Base-by-base conservation (phyloP, 2,113 vertebrate species). In the Hydrolagus affinis region DNA sequence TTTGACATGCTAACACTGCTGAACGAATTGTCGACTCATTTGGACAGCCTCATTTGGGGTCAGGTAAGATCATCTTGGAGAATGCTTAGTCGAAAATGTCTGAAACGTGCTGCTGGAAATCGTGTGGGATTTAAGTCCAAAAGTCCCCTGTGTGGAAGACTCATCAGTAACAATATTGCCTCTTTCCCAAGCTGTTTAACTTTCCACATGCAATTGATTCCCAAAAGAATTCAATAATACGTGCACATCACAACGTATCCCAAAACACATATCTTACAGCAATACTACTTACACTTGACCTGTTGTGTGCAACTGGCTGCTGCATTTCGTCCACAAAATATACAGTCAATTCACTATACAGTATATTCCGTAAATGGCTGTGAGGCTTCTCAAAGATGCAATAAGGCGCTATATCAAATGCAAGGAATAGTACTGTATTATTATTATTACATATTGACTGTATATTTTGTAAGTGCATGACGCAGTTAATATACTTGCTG, bases 31-130 rank as follows among this genome's bases (percentile, higher is more conserved):
- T 11, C 2, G 28, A 44, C 72, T 17, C 72, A 28, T 74, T 30
- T 74, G 72, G 11, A 74, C 30, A 44, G 28, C 28, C 28, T 74
- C 17, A 74, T 30, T 74, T 25, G 72, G 30, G 30, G 15, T 74
- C 72, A 74, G 59, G 66, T 30, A 66, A 83, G 25, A 62, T 62
- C 76, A 78, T 11, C 62, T 11, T 62, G 76, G 57, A 78, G 60
- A 25, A 83, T 83, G n/a, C 19, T 66, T 66, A 66, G 59, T 66
- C 30, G 60, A 62, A 83, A 83, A 19, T 14, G 28, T 19, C 60
- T 15, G 76, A 62, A 76, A 78, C 76, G 62, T 78, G 76, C 6
- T 59, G 21, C 60, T 62, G 77, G 66, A 66, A 64, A 64, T 64
- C 15, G 15, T 30, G 3, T 30, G 14, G 77, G 62, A 23, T 9